These are phyloP conservation scores for Craniophora ligustri DNA, from an alignment of 2,888 invertebrate genomes.

Conservation along the genomic window DNA sequence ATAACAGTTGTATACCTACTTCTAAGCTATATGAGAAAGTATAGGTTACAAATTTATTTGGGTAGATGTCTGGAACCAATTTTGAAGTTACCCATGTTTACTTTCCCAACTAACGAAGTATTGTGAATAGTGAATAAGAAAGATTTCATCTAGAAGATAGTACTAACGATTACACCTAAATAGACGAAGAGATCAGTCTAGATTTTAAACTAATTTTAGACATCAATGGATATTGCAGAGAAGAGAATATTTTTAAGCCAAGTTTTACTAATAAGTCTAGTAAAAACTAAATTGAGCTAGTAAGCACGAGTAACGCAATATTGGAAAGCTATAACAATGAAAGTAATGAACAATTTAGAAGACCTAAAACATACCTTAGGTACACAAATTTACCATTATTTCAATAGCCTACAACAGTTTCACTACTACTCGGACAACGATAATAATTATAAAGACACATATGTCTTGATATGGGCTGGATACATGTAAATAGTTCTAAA, in stretches of 20 bases:
- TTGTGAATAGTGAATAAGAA: constrained; percentile 37
- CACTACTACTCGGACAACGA: constrained; percentile 57
- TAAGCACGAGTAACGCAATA: constrained; percentile 59
- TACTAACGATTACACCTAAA: constrained; percentile 48
- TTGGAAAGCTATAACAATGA: constrained; percentile 51
- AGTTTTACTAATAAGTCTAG: constrained; percentile 34
- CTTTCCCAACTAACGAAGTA: constrained; percentile 54
- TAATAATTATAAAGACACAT: constrained; percentile 50
- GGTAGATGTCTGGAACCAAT: constrained; percentile 32
- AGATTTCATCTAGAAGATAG: constrained; percentile 43
- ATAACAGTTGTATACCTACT: constrained; percentile 48
- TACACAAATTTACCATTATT: constrained; percentile 64
- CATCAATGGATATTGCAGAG: constrained; percentile 41
- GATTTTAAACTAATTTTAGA: constrained; percentile 46
- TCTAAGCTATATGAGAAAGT: constrained; percentile 44
- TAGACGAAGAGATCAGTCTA: constrained; percentile 55
- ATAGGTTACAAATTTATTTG: constrained; percentile 35
- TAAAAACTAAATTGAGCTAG: constrained; percentile 57
- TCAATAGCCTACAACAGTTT: constrained; percentile 62
- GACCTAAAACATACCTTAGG: constrained; percentile 62
- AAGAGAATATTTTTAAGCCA: constrained; percentile 40
- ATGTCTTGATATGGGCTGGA: constrained; percentile 75
- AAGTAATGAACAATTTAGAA: constrained; percentile 61
- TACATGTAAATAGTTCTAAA: constrained; percentile 78
- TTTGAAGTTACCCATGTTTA: constrained; percentile 56